Evolutionary conservation across 2,113 vertebrate species (phyloP).

Genomic region (Camarhynchus parvulus): DNA sequence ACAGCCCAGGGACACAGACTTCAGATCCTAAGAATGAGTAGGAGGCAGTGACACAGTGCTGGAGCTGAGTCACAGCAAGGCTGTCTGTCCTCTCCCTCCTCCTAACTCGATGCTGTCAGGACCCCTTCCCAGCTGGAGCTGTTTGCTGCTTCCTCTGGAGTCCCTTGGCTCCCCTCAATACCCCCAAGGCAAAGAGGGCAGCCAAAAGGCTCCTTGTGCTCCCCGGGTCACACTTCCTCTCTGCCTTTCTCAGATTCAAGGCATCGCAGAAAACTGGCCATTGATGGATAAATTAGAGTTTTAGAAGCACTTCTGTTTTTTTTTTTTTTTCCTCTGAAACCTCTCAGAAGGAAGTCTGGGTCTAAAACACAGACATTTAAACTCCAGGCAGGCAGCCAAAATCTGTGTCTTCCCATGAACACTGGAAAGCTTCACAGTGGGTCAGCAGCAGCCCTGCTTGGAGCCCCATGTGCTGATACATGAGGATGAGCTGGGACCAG

Average conservation of each 20-base stretch:
- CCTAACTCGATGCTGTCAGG: not conserved
- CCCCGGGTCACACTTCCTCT: not conserved
- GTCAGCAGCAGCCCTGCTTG: slow-evolving; percentile 8
- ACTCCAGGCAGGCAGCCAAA: slow-evolving; percentile 20
- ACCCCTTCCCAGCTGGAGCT: not conserved
- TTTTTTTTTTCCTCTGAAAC: slow-evolving; percentile 7
- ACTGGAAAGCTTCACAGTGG: not conserved
- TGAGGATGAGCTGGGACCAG: not conserved
- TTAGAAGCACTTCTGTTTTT: not conserved
- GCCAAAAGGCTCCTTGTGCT: slow-evolving; percentile 4
- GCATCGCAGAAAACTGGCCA: not conserved
- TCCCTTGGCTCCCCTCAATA: not conserved
- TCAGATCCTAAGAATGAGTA: not conserved
- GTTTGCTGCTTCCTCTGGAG: not conserved
- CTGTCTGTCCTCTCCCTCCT: not conserved
- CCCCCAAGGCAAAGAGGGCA: not conserved
- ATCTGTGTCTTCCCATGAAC: not conserved
- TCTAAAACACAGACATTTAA: slow-evolving; percentile 11
- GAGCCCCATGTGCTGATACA: not conserved
- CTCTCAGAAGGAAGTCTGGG: slow-evolving; percentile 8
- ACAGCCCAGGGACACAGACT: not conserved
- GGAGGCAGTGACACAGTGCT: not conserved
- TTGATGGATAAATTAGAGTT: not conserved
- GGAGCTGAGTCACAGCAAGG: not conserved
- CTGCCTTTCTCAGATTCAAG: not conserved